Evolutionary conservation across 2,888 invertebrate species (phyloP).

Genomic region (Sarcophaga caerulescens): DNA sequence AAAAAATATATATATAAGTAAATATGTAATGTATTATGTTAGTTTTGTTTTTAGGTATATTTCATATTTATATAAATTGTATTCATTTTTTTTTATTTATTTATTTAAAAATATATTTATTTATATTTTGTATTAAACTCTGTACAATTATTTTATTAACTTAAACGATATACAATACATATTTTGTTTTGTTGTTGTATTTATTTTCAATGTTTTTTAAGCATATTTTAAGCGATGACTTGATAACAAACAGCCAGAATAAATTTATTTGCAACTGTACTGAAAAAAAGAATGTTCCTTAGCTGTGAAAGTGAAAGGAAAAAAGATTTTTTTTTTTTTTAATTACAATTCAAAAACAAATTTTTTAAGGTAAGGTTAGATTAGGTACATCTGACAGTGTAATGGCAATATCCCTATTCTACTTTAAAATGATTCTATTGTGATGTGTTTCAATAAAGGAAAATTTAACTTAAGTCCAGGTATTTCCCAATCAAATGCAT

Average conservation of each 20-base stretch:
- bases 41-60: conserved; percentile 34
- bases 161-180: conserved; percentile 34
- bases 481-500: no score
- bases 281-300: background rate
- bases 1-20: conserved; percentile 12
- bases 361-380: no score
- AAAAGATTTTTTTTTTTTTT: no score
- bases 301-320: background rate
- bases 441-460: no score
- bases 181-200: conserved; percentile 34
- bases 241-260: background rate
- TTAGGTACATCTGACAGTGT: no score
- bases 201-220: background rate
- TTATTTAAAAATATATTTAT: conserved; percentile 66
- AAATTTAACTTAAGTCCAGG: no score
- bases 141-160: conserved; percentile 57
- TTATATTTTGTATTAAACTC: conserved; percentile 72
- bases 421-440: no score
- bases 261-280: background rate
- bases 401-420: no score
- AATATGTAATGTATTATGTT: background rate
- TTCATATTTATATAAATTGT: conserved; percentile 3
- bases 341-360: no score
- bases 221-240: conserved; percentile 6
- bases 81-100: conserved; percentile 37